Conservation (phyloP, 1,140 invertebrate genomes). For the Drosophila paulistorum region DNA sequence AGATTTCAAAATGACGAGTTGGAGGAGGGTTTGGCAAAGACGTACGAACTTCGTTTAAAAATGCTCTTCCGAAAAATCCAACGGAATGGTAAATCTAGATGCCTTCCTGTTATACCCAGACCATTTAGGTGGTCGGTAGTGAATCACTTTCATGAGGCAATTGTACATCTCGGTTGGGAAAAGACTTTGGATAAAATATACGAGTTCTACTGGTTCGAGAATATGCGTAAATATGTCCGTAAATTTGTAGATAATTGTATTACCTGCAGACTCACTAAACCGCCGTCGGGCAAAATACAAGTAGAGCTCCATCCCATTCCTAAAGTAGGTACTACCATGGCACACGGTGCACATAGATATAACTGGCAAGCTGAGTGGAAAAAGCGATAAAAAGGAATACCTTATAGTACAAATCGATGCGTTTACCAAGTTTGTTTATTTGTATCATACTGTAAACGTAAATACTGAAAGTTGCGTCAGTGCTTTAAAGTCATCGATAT, state of each 20-base stretch:
- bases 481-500: conserved; percentile 20
- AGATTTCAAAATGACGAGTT: too few relatives aligned
- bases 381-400: conserved; percentile 14
- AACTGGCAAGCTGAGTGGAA: conserved; percentile 13
- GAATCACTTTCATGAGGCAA: too few relatives aligned
- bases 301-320: conserved; percentile 12
- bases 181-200: too few relatives aligned
- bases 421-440: conserved; percentile 15
- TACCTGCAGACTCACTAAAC: neutral
- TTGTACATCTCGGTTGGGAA: too few relatives aligned
- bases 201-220: too few relatives aligned
- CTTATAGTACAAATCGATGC: conserved; percentile 9
- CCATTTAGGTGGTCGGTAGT: too few relatives aligned
- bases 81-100: too few relatives aligned
- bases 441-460: neutral
- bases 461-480: conserved; percentile 4
- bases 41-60: too few relatives aligned
- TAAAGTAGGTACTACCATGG: conserved; percentile 11
- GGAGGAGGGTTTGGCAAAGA: too few relatives aligned
- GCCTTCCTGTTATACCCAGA: too few relatives aligned
- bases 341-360: conserved; percentile 15
- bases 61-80: too few relatives aligned
- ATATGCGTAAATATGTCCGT: conserved; percentile 15
- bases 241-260: conserved; percentile 12
- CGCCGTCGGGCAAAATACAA: conserved; percentile 5